Evolutionary conservation across 2,797 vertebrate species (phyloP).

Genomic region (Rachycentron canadum): DNA sequence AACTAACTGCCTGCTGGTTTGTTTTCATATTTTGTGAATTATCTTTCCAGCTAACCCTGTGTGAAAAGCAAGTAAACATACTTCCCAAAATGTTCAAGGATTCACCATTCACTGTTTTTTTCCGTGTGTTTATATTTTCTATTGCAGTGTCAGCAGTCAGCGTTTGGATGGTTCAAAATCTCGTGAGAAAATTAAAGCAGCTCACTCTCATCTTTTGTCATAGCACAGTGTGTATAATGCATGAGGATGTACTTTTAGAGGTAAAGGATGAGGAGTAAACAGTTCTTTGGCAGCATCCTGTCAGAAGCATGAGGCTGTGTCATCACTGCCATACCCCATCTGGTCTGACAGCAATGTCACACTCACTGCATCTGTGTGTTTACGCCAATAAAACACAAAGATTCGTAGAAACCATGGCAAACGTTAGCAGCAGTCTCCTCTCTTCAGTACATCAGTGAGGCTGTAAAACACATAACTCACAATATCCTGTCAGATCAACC

Average conservation of each 20-base stretch:
- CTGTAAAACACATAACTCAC: conserved; percentile 17
- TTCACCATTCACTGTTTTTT: neutral
- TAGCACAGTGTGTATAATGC: neutral
- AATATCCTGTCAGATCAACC: neutral
- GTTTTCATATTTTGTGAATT: no score
- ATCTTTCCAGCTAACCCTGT: no score
- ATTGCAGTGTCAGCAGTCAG: neutral
- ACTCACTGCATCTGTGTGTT: conserved; percentile 3
- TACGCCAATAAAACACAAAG: neutral
- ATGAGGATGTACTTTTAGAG: conserved; percentile 15
- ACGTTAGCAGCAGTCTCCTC: conserved; percentile 3
- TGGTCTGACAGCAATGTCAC: conserved; percentile 8
- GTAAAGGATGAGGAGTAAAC: conserved; percentile 2
- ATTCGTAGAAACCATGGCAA: conserved; percentile 13
- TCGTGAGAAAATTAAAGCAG: neutral
- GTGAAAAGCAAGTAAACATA: no score
- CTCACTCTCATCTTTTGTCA: conserved; percentile 6
- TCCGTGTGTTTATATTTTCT: neutral
- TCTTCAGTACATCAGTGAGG: neutral
- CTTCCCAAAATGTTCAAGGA: no score
- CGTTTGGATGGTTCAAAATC: neutral
- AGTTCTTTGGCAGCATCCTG: conserved; percentile 9
- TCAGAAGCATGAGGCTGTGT: conserved; percentile 1
- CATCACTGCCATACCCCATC: conserved; percentile 7
- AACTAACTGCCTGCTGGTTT: no score